These are phyloP conservation scores for Thumatha senex DNA, from an alignment of 2,888 invertebrate species.

Conservation along the genomic window DNA sequence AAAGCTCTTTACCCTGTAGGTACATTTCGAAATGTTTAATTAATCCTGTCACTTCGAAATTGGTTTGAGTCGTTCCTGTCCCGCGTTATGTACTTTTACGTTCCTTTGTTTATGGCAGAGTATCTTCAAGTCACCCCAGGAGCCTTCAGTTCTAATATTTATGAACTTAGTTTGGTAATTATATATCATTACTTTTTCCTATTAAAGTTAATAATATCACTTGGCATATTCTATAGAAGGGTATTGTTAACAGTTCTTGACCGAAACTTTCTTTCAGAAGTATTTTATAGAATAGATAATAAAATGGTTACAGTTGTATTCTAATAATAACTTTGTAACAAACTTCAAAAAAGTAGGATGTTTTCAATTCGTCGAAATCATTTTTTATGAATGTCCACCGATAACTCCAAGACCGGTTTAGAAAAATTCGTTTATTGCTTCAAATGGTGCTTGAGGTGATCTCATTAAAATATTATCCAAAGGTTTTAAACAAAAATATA, in stretches of 20 bases:
- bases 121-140: conserved; percentile 35
- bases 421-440: too few relatives aligned
- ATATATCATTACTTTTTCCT: conserved; percentile 9
- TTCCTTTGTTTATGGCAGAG: conserved; percentile 56
- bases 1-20: conserved; percentile 40
- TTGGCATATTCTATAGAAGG: background rate
- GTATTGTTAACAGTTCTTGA: background rate
- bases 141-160: conserved; percentile 37
- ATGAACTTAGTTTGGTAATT: conserved; percentile 34
- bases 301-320: too few relatives aligned
- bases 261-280: background rate
- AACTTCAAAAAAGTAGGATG: too few relatives aligned
- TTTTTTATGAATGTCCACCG: too few relatives aligned
- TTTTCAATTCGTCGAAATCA: too few relatives aligned
- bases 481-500: too few relatives aligned
- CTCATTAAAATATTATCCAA: too few relatives aligned
- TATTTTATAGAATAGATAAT: background rate
- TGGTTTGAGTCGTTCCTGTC: conserved; percentile 43
- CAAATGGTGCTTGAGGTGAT: too few relatives aligned
- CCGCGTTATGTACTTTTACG: conserved; percentile 58
- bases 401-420: too few relatives aligned
- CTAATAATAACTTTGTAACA: too few relatives aligned
- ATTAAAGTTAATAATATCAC: conserved; percentile 12
- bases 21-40: conserved; percentile 47
- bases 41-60: conserved; percentile 69